These are phyloP conservation scores for Chionomys nivalis DNA, from an alignment of 2,113 vertebrate genomes.

Conservation along the genomic window DNA sequence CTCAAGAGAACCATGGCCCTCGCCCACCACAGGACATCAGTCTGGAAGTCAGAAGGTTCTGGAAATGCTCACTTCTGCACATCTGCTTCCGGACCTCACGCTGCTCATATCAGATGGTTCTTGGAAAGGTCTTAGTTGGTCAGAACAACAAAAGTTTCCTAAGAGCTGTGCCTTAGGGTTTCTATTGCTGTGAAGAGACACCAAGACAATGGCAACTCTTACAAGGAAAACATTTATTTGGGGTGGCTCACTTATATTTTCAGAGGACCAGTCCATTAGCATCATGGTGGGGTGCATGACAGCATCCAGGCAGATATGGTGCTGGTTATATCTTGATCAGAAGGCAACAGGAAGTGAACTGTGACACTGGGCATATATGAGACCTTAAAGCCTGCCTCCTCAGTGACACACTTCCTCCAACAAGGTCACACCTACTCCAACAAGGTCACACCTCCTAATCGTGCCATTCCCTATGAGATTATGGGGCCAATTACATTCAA, in stretches of 20 bases:
- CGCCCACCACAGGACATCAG: not conserved
- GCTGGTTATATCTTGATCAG: not conserved
- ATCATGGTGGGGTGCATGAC: not conserved
- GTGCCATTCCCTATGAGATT: not conserved
- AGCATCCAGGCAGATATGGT: not conserved
- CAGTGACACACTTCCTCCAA: not conserved
- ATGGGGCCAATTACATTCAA: not conserved
- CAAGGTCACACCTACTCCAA: not conserved
- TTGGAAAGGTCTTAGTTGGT: constrained; percentile 46
- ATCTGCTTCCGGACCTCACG: constrained; percentile 65
- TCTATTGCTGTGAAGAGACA: not conserved
- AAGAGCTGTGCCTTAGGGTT: not conserved
- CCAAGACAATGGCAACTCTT: not conserved
- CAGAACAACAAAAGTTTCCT: constrained; percentile 34
- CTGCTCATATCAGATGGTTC: constrained; percentile 44
- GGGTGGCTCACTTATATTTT: not conserved
- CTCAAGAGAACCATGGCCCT: not conserved
- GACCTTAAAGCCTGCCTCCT: too few species aligned
- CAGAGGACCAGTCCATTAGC: not conserved
- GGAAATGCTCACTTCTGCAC: constrained; percentile 42
- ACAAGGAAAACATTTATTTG: not conserved
- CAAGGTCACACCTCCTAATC: not conserved
- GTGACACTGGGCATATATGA: not conserved
- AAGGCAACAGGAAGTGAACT: not conserved
- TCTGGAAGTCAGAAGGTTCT: constrained; percentile 51